Evolutionary conservation across 2,888 invertebrate species (phyloP).

Genomic region (Andrena trimmerana): DNA sequence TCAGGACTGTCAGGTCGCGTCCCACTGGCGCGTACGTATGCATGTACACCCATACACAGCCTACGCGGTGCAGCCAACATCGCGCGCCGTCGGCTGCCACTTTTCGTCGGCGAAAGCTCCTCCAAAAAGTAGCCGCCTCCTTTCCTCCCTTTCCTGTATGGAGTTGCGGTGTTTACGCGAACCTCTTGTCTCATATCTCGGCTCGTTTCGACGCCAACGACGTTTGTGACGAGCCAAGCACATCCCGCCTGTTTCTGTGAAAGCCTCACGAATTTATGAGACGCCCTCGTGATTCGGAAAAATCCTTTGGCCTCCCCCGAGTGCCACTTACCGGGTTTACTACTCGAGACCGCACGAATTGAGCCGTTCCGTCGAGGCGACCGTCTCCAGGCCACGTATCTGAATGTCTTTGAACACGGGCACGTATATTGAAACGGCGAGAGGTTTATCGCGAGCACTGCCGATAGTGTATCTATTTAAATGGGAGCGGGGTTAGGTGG

Average conservation of each 20-base stretch:
- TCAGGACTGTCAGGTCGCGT: slow-evolving; percentile 33
- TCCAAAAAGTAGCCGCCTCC: not conserved
- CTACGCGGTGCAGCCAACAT: not conserved
- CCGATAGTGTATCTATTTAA: slow-evolving; percentile 19
- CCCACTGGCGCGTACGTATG: not conserved
- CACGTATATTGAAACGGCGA: slow-evolving; percentile 38
- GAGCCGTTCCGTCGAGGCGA: slow-evolving; percentile 29
- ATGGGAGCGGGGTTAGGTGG: slow-evolving; percentile 13
- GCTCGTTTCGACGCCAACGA: slow-evolving; percentile 55
- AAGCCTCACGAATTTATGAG: slow-evolving; percentile 47
- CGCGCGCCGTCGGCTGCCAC: not conserved
- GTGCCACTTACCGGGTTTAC: slow-evolving; percentile 44
- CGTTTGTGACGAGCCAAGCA: slow-evolving; percentile 47
- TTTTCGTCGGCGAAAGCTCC: slow-evolving; percentile 13
- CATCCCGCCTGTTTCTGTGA: slow-evolving; percentile 3
- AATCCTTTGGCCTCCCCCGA: slow-evolving; percentile 41
- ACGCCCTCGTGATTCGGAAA: slow-evolving; percentile 51
- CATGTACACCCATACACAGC: not conserved
- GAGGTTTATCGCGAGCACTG: slow-evolving; percentile 23
- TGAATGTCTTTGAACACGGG: slow-evolving; percentile 42
- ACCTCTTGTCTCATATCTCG: slow-evolving; percentile 49
- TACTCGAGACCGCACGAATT: slow-evolving; percentile 42
- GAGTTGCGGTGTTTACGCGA: slow-evolving; percentile 25
- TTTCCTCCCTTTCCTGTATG: not conserved
- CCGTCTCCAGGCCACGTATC: slow-evolving; percentile 29